Evolutionary conservation across 64 coral and sea anemone species (phyloP).

Genomic region (Stylophora pistillata): DNA sequence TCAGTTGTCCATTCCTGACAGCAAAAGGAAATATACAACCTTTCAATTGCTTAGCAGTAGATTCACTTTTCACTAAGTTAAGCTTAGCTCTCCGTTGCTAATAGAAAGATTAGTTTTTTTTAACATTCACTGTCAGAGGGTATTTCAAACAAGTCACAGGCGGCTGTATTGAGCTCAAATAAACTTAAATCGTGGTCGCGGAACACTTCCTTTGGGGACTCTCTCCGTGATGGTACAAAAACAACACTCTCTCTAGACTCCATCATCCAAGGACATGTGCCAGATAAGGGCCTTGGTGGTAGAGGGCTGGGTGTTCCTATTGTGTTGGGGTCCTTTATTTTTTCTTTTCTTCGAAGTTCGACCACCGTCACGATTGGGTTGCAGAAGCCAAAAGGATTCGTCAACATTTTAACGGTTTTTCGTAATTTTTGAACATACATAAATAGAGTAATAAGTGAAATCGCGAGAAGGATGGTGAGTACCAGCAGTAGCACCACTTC

Average conservation of each 20-base stretch:
- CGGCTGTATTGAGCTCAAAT: background rate
- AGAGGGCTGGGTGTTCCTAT: background rate
- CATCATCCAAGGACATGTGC: background rate
- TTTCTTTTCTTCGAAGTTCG: background rate
- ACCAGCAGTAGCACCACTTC: too few relatives aligned
- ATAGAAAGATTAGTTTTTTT: background rate
- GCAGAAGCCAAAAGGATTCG: background rate
- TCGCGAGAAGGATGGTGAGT: too few relatives aligned
- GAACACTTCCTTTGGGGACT: background rate
- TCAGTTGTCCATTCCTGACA: too few relatives aligned
- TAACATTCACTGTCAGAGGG: background rate
- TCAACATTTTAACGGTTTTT: background rate
- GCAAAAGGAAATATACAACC: too few relatives aligned
- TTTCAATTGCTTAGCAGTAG: too few relatives aligned
- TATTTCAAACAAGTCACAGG: background rate
- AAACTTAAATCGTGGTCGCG: background rate
- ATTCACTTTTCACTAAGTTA: background rate
- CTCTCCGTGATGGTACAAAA: background rate
- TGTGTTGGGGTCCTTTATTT: background rate
- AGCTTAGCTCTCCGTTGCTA: background rate
- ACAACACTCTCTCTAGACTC: slow-evolving; percentile 13
- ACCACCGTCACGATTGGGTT: background rate
- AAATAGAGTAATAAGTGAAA: background rate
- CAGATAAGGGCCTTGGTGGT: background rate
- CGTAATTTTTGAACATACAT: background rate